Evolutionary conservation across 2,113 vertebrate species (phyloP).

Genomic region (Balaenoptera acutorostrata): DNA sequence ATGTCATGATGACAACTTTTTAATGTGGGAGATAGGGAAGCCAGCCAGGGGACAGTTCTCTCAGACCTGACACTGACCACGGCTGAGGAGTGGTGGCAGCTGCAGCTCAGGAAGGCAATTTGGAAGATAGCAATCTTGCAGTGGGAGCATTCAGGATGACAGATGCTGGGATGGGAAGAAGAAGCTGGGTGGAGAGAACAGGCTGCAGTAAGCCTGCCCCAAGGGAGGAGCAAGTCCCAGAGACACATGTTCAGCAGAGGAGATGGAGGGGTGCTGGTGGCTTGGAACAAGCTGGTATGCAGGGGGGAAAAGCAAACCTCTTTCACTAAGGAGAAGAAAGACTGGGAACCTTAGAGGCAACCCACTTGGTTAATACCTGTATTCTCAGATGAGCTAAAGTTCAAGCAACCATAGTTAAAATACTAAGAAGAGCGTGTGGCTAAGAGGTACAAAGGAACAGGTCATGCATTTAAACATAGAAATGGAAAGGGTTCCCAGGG

Average conservation of each 20-base stretch:
- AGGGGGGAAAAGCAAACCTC: background rate
- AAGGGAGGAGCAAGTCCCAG: rapidly evolving
- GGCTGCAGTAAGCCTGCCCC: background rate
- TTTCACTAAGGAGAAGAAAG: background rate
- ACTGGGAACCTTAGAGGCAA: background rate
- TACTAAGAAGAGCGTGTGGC: background rate
- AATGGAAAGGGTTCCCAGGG: background rate
- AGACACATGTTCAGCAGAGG: background rate
- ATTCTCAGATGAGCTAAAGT: background rate
- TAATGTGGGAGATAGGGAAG: constrained; percentile 14
- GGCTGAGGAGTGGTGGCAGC: background rate
- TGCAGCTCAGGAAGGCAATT: constrained; percentile 16
- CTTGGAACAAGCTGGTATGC: background rate
- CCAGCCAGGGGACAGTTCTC: background rate
- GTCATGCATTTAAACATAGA: background rate
- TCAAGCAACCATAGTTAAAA: background rate
- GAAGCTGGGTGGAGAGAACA: background rate
- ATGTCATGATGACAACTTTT: constrained; percentile 51
- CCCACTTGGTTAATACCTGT: background rate
- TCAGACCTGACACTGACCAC: background rate
- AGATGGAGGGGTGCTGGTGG: background rate
- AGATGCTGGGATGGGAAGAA: background rate
- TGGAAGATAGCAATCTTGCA: background rate
- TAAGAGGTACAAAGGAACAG: background rate
- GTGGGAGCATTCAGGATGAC: background rate